Conservation (phyloP, 2,888 invertebrate genomes). For the Trichacis sp. region DNA sequence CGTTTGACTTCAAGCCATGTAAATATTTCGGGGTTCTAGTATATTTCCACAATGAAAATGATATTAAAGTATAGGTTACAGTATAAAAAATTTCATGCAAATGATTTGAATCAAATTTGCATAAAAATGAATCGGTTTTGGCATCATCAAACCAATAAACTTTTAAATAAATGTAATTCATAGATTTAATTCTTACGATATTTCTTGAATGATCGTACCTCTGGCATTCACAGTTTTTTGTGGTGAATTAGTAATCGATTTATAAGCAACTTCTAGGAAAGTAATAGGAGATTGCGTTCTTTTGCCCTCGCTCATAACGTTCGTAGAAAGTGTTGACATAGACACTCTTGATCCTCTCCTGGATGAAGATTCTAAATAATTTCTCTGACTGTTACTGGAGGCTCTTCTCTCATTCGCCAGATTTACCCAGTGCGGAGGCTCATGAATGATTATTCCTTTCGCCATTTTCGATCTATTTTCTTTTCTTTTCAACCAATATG, state of each 20-base stretch:
- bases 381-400: constrained; percentile 40
- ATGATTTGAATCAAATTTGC: too few relatives aligned
- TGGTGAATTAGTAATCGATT: constrained; percentile 83
- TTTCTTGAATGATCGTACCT: too few relatives aligned
- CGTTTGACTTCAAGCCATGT: too few relatives aligned
- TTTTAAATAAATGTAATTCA: too few relatives aligned
- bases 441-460: constrained; percentile 59
- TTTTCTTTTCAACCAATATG: constrained; percentile 86
- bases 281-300: constrained; percentile 87
- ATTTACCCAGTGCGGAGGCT: constrained; percentile 59
- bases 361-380: constrained; percentile 31
- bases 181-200: too few relatives aligned
- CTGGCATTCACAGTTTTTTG: constrained; percentile 70
- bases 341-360: constrained; percentile 48
- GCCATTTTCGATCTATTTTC: constrained; percentile 74
- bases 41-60: too few relatives aligned
- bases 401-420: constrained; percentile 67
- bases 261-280: constrained; percentile 84
- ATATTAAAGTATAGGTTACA: too few relatives aligned
- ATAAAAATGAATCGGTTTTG: too few relatives aligned
- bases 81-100: too few relatives aligned
- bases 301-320: constrained; percentile 72
- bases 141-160: too few relatives aligned
- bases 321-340: constrained; percentile 52
- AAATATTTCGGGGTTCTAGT: too few relatives aligned